A percentile compares a stretch with the other conserved stretches of the same genome.
Conservation (phyloP, 1,140 invertebrate species). For the Eulimnadia texana region DNA sequence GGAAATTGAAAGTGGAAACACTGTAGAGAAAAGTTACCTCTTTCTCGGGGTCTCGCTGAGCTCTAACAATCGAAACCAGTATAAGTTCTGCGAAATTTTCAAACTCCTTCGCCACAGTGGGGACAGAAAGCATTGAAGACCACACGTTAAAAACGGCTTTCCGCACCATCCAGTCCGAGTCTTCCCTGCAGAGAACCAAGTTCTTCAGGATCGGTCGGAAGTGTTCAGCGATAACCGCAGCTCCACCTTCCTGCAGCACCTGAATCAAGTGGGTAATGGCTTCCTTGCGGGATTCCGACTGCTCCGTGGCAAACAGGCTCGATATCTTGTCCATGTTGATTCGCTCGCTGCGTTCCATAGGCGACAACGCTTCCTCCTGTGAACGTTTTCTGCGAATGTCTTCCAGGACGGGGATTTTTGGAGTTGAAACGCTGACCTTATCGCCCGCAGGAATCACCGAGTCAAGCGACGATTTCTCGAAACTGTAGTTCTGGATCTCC, state of each 20-base stretch:
- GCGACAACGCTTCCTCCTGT: not conserved
- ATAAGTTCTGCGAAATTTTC: constrained; percentile 74
- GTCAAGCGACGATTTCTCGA: constrained; percentile 23
- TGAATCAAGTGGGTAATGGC: constrained; percentile 7
- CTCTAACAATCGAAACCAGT: constrained; percentile 68
- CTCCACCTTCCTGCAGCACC: constrained; percentile 8
- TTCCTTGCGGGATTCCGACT: constrained; percentile 12
- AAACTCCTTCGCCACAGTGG: constrained; percentile 58
- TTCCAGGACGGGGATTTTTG: constrained; percentile 31
- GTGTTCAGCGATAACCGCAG: constrained; percentile 16
- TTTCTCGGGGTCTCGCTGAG: constrained; percentile 58
- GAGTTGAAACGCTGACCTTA: not conserved
- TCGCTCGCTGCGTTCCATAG: constrained; percentile 3
- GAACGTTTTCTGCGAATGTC: not conserved
- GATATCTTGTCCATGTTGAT: not conserved
- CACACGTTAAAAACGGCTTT: constrained; percentile 41
- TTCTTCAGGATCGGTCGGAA: constrained; percentile 40
- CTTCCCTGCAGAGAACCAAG: constrained; percentile 10
- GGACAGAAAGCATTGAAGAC: constrained; percentile 48
- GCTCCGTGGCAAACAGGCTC: not conserved
- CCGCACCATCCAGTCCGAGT: constrained; percentile 38
- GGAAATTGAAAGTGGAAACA: too few relatives aligned
- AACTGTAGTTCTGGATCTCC: constrained; percentile 81
- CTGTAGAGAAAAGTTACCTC: constrained; percentile 42
- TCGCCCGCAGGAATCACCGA: not conserved